Percentiles rank a stretch among this genome's conserved stretches.
These are phyloP conservation scores for Microplitis demolitor DNA, from an alignment of 1,140 invertebrate species.

Conservation along the genomic window DNA sequence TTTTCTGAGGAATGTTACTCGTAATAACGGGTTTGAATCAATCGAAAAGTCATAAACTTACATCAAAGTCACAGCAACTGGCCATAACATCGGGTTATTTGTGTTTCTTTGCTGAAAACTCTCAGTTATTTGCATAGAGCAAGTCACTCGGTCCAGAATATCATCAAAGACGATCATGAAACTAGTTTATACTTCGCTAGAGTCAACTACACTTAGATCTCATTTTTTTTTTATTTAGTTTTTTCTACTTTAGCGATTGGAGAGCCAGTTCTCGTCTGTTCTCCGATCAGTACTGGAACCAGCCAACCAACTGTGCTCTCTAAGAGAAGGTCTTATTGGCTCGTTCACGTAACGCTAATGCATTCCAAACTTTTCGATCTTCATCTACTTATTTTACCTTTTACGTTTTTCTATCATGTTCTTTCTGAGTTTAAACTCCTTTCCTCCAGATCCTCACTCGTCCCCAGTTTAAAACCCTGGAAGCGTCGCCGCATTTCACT, in stretches of 20 bases:
- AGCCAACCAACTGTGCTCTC: background rate
- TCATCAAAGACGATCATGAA: too few species aligned
- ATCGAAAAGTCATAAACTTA: conserved; percentile 15
- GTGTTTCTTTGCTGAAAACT: too few species aligned
- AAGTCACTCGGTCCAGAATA: too few species aligned
- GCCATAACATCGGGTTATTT: too few species aligned
- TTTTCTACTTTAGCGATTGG: too few species aligned
- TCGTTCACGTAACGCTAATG: conserved; percentile 5
- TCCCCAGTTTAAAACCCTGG: background rate
- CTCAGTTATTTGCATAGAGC: too few species aligned
- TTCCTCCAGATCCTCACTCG: background rate
- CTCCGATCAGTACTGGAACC: background rate
- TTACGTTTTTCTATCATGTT: background rate
- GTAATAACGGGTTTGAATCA: conserved; percentile 2
- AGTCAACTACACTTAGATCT: background rate
- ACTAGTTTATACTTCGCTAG: too few species aligned
- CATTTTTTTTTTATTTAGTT: background rate
- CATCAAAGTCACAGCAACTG: conserved; percentile 3
- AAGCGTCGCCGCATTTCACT: too few species aligned
- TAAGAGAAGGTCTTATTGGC: background rate
- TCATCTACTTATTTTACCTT: background rate
- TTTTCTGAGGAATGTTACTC: background rate
- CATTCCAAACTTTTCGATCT: conserved; percentile 6
- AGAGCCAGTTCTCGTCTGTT: background rate
- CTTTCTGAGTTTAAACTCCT: background rate